Evolutionary conservation across 2,113 vertebrate genomes (phyloP).

Genomic region (Dasyurus viverrinus): DNA sequence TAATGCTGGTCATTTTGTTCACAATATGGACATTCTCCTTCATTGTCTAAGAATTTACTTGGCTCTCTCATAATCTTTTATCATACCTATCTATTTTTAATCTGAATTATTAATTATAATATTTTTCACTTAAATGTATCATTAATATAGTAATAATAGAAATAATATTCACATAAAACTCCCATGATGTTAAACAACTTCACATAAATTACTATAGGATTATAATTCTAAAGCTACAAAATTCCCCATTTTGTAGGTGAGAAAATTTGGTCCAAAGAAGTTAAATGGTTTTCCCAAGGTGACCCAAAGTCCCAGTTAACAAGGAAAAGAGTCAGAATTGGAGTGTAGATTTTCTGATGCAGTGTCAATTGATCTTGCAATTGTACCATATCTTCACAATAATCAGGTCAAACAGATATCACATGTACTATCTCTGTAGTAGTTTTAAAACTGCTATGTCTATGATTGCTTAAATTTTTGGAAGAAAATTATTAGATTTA

Average conservation of each 20-base stretch:
- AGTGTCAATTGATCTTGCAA: background rate
- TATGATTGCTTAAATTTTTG: background rate
- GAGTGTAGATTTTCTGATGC: background rate
- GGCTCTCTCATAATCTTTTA: background rate
- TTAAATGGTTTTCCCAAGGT: background rate
- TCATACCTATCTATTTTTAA: background rate
- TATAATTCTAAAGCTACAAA: background rate
- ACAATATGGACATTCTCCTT: background rate
- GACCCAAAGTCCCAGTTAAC: background rate
- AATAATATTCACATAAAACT: background rate
- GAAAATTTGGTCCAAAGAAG: background rate
- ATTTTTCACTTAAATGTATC: background rate
- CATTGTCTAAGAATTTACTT: background rate
- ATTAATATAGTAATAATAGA: background rate
- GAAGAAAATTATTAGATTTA: slow-evolving; percentile 8
- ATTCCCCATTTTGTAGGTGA: background rate
- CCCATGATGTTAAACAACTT: background rate
- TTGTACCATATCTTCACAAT: background rate
- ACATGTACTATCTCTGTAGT: background rate
- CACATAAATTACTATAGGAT: background rate
- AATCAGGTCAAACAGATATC: background rate
- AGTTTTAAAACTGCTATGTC: background rate
- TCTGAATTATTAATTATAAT: background rate
- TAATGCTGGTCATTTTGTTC: background rate
- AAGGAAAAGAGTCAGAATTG: background rate